Evolutionary conservation across 2,113 vertebrate genomes (phyloP), one percentile per base, ranked within the genome.

Genomic region (Pao palembangensis): DNA sequence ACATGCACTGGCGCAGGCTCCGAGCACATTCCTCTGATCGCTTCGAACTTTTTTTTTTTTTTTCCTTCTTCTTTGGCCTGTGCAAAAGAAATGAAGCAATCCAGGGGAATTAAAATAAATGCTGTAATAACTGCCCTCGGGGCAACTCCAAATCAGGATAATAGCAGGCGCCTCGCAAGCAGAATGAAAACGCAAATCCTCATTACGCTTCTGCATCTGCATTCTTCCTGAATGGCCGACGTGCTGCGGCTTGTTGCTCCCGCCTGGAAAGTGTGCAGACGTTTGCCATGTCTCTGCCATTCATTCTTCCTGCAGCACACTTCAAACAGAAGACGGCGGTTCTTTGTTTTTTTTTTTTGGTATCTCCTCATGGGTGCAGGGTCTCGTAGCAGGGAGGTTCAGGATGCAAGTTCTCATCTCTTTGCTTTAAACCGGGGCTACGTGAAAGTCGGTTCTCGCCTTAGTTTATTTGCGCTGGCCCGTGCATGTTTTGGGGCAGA

Each of bases 61-160:
- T 28, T 6, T 6, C 25, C 25, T 28, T 28, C 25, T 73, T 68
- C 66, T 76, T 65, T 58, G 71, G 79, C 85, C 77, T 83, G 83
- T 80, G 70, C 75, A 76, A 80, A 87, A 86, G 82, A 81, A 86
- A 88, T 84, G 61, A 87, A 84, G 83, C 78, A 83, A 85, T 86
- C 67, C 71, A 51, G 49, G 66, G 83, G 83, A 84, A 87, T 90
- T 88, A 86, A 88, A 89, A 80, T 84, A 89, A 89, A 88, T 74
- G 85, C 86, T 57, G 67, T 92, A 90, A 91, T 90, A 85, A 86
- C 81, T 71, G 84, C 84, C 90, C 84, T 64, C 63, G 21, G 84
- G 88, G 76, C 77, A 61, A 46, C 58, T 79, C 67, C 74, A 71
- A 85, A 80, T 84, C 81, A 74, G 72, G 73, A 82, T 90, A 91